These are phyloP conservation scores for Melanocharis versteri DNA, from an alignment of 2,113 vertebrate species.

Conservation along the genomic window DNA sequence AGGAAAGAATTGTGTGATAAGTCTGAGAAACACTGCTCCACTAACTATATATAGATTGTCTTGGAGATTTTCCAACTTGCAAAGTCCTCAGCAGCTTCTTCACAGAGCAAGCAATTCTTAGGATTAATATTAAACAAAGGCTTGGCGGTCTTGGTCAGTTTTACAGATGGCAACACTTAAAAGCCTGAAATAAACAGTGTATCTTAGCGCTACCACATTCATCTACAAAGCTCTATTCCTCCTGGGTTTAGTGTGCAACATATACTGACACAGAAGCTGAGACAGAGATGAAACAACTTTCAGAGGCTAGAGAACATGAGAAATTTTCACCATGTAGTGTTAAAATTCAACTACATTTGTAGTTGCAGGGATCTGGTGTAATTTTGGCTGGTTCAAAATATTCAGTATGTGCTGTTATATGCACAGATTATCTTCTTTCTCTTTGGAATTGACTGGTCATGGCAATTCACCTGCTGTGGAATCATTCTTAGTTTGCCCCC, in stretches of 20 bases:
- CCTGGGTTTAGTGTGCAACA: neutral
- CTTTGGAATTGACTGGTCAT: neutral
- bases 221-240: neutral
- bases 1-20: neutral
- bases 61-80: slow-evolving; percentile 35
- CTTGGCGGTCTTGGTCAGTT: neutral
- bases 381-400: neutral
- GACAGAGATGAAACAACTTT: neutral
- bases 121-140: slow-evolving; percentile 1
- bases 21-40: neutral
- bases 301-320: neutral
- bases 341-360: neutral
- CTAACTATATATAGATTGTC: slow-evolving; percentile 7
- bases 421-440: neutral
- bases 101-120: neutral
- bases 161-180: neutral
- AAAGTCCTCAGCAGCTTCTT: slow-evolving; percentile 26
- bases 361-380: neutral
- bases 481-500: neutral
- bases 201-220: neutral
- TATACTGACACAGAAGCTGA: neutral
- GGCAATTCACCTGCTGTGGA: neutral
- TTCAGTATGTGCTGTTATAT: neutral
- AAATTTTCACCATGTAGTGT: neutral
- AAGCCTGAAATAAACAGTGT: slow-evolving; percentile 11